These are phyloP conservation scores for Nasonia oneida DNA, from an alignment of 2,888 invertebrate species.

Conservation along the genomic window DNA sequence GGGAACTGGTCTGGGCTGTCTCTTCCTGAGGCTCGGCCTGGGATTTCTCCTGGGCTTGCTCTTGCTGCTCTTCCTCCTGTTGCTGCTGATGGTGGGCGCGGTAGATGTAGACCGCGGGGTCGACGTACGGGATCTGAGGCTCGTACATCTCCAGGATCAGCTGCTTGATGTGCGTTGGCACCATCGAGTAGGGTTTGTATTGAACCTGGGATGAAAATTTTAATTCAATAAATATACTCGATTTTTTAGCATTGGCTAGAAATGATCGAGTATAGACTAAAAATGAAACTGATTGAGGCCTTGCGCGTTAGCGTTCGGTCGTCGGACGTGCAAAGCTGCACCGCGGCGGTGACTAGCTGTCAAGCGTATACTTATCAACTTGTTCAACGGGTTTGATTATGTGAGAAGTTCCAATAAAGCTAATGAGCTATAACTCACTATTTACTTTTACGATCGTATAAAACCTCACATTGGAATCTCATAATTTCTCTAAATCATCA, in stretches of 20 bases:
- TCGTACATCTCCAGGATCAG: constrained; percentile 70
- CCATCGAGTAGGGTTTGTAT: constrained; percentile 71
- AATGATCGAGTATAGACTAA: background rate
- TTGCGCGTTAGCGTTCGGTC: background rate
- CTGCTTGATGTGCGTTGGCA: constrained; percentile 72
- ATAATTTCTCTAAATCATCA: background rate
- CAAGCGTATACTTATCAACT: background rate
- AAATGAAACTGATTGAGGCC: background rate
- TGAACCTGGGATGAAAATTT: constrained; percentile 55
- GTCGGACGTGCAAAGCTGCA: background rate
- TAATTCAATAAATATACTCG: background rate
- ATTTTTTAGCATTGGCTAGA: too few species aligned
- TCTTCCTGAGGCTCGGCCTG: constrained; percentile 35
- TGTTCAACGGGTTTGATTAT: constrained; percentile 22
- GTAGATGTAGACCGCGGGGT: constrained; percentile 72
- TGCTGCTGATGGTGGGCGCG: constrained; percentile 52
- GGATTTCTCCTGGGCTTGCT: background rate
- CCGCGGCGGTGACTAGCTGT: background rate
- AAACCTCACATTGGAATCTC: background rate
- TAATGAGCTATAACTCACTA: background rate
- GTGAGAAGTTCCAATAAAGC: background rate
- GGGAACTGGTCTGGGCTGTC: background rate
- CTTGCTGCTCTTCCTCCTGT: constrained; percentile 32
- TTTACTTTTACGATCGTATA: background rate
- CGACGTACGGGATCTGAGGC: constrained; percentile 71